Evolutionary conservation across 35 echinoderm and acorn worm species (phyloP).

Genomic region (Amphiura filiformis): DNA sequence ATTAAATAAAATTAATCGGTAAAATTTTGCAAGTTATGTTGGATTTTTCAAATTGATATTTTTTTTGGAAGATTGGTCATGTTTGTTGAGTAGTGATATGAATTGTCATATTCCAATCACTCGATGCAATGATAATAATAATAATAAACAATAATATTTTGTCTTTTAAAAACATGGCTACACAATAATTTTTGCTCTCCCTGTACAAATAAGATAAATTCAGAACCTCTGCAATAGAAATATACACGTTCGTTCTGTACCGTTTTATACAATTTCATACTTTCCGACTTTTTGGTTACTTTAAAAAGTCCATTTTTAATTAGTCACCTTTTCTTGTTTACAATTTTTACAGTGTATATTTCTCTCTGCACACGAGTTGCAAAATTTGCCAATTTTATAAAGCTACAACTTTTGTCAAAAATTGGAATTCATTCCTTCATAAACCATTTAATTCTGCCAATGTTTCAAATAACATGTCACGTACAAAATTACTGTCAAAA

Average conservation of each 20-base stretch:
- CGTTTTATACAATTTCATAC: too few species aligned
- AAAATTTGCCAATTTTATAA: not conserved
- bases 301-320: not conserved
- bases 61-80: too few species aligned
- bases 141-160: not conserved
- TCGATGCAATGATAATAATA: too few species aligned
- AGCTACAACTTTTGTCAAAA: not conserved
- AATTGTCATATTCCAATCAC: too few species aligned
- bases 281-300: too few species aligned
- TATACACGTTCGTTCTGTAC: not conserved
- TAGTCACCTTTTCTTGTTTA: not conserved
- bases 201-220: not conserved
- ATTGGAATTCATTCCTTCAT: not conserved
- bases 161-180: not conserved
- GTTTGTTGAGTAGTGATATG: too few species aligned
- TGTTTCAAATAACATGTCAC: not conserved
- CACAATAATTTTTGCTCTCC: not conserved
- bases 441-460: not conserved
- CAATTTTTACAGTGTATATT: constrained; percentile 11
- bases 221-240: not conserved
- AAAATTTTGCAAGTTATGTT: too few species aligned
- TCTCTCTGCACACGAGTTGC: not conserved
- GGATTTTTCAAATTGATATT: too few species aligned
- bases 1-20: too few species aligned
- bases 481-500: constrained; percentile 7